Evolutionary conservation across 2,888 invertebrate genomes (phyloP), one percentile per base, ranked within the genome.

Genomic region (Pollenia griseotomentosa): DNA sequence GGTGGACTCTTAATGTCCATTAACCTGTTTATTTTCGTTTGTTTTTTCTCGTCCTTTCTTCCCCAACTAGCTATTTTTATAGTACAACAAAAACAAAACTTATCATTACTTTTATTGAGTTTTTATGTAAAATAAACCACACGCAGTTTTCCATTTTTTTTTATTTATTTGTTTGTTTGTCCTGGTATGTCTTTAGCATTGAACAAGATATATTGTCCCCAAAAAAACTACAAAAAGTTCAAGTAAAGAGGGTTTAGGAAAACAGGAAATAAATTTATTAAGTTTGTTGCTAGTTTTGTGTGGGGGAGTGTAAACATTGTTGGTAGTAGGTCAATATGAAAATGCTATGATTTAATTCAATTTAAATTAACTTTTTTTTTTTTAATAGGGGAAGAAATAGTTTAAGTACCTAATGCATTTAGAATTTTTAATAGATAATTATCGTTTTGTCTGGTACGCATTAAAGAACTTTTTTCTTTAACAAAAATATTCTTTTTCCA

Each of bases 111-210:
- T 87, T 84, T 87, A 87, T 87, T 84, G 87, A 84, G 84, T 87
- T 87, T 87, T 87, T 87, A 87, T 87, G 84, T 87, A 82, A 87
- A 87, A 87, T 78, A 84, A 84, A 84, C 87, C 87, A 78, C 87
- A 87, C 87, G 87, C 87, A 87, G 77, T 66, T 74, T 63, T 73
- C 33, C 33, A 33, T 75, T 53, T 51, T 51, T 68, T 7, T 63
- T 23, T 23, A 23, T 23, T 23, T 23, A 23, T 23, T 74, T 46
- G 8, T 65, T 81, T 81, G 46, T 51, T 61, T 70, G 42, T 46
- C 42, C 51, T 40, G 14, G 11, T 65, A 16, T 61, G 46, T 33
- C 65, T 73, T 53, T 68, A 44, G 6, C 42, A 71, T 19, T 44
- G 40, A 61, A 68, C 23, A 75, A 80, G 74, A 74, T 74, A 70